These are phyloP conservation scores for Caenorhabditis japonica DNA, from an alignment of 2,888 invertebrate species.

Conservation along the genomic window DNA sequence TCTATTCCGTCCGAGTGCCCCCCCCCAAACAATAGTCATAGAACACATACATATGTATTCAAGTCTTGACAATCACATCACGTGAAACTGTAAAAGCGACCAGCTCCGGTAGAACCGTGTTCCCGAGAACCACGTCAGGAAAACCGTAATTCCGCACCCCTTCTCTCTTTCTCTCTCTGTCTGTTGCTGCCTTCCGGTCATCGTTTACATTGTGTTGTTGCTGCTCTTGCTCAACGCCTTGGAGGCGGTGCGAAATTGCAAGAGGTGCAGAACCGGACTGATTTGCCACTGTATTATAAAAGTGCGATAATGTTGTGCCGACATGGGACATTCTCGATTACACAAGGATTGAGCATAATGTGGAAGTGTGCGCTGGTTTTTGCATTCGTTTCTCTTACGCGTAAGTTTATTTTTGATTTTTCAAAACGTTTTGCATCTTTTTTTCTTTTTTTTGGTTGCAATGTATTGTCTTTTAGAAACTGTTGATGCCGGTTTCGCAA, in stretches of 20 bases:
- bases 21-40: no score
- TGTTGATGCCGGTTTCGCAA: conserved; percentile 44
- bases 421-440: neutral
- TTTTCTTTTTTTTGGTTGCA: neutral
- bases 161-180: neutral
- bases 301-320: conserved; percentile 52
- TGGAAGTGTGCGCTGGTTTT: conserved; percentile 32
- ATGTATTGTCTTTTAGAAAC: conserved; percentile 34
- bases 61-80: no score
- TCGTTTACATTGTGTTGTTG: conserved; percentile 53
- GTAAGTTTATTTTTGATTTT: conserved; percentile 10
- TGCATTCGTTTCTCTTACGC: conserved; percentile 21
- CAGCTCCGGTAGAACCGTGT: conserved; percentile 25
- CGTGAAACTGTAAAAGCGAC: no score
- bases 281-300: conserved; percentile 54
- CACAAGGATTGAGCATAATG: conserved; percentile 39
- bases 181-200: conserved; percentile 43
- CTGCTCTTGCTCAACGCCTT: conserved; percentile 46
- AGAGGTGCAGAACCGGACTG: conserved; percentile 51
- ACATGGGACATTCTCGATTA: conserved; percentile 52
- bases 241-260: conserved; percentile 46
- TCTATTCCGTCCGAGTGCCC: no score
- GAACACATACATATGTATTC: no score
- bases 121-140: conserved; percentile 41
- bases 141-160: conserved; percentile 15